Evolutionary conservation across 2,113 vertebrate genomes (phyloP).

Genomic region (Hippocampus zosterae): DNA sequence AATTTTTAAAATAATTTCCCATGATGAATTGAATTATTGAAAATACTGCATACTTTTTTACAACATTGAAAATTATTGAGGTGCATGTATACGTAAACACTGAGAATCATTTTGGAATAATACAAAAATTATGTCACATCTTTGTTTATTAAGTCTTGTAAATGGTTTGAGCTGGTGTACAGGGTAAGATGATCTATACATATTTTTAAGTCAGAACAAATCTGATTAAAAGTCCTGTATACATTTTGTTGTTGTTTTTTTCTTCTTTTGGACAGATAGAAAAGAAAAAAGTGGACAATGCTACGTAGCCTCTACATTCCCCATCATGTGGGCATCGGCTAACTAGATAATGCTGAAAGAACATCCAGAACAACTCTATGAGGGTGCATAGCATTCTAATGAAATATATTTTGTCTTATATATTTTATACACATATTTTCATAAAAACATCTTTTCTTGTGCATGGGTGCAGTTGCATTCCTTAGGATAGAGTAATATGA

Average conservation of each 20-base stretch:
- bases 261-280: constrained; percentile 63
- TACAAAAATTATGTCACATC: constrained; percentile 61
- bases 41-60: not conserved
- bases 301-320: constrained; percentile 77
- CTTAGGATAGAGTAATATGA: constrained; percentile 80
- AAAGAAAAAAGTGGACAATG: constrained; percentile 74
- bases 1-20: not conserved
- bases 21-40: not conserved
- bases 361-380: constrained; percentile 80
- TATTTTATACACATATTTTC: constrained; percentile 80
- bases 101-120: not conserved
- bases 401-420: constrained; percentile 76
- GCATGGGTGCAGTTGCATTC: constrained; percentile 83
- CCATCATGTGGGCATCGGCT: constrained; percentile 68
- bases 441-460: constrained; percentile 79
- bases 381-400: constrained; percentile 84
- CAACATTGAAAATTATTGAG: not conserved
- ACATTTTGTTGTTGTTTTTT: constrained; percentile 67
- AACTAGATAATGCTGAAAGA: constrained; percentile 76
- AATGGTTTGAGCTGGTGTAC: constrained; percentile 81
- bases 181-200: constrained; percentile 79
- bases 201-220: constrained; percentile 71
- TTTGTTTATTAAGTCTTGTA: constrained; percentile 80
- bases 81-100: not conserved
- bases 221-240: constrained; percentile 76